Evolutionary conservation across 30 jellyfish, hydroid and myxozoan genomes (phyloP), one percentile per base, ranked within the genome.

Genomic region (Chrysaora quinquecirrha): DNA sequence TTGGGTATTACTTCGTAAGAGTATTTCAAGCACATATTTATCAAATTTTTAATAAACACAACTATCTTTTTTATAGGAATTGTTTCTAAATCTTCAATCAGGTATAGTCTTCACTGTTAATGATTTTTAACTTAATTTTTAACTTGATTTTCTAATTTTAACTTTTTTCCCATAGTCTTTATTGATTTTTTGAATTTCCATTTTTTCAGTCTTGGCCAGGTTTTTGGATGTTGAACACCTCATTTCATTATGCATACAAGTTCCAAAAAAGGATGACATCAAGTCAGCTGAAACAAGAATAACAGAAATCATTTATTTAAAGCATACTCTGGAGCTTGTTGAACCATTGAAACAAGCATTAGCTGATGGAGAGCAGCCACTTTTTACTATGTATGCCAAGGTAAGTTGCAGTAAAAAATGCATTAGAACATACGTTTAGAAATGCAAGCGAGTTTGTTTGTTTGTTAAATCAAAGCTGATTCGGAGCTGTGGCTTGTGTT

Each of bases 201-300:
- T 46, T 18, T 48, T 46, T 61, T n/a, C 61, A 91, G 98, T 91
- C 7, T 73, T 91, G 11, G 76, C 91, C 19, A 87, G 78, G 50
- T 91, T 86, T 80, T 90, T 91, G 62, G 98, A 91, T 47, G 89
- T 91, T 4, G 96, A 91, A 63, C 98, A 86, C 49, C 80, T 91
- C 47, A 91, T 91, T 10, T 91, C 98, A 30, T 56, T 71, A 31
- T 79, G 87, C 84, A 79, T 86, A 35, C 98, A 91, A 81, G 78
- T 91, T 7, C 96, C 98, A 64, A 91, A 86, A 78, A 66, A 78
- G 35, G 96, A 91, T 62, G 98, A 89, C 54, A 30, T 65, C 80
- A 86, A 77, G 54, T 75, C 86, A 19, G 85, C 94, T 34, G 98
- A 91, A 71, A 75, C 80, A 50, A 72, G 68, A 70, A 86, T 91